phyloP scores from a whole-genome alignment of 2,797 vertebrate genomes.

The Microcaecilia unicolor region DNA sequence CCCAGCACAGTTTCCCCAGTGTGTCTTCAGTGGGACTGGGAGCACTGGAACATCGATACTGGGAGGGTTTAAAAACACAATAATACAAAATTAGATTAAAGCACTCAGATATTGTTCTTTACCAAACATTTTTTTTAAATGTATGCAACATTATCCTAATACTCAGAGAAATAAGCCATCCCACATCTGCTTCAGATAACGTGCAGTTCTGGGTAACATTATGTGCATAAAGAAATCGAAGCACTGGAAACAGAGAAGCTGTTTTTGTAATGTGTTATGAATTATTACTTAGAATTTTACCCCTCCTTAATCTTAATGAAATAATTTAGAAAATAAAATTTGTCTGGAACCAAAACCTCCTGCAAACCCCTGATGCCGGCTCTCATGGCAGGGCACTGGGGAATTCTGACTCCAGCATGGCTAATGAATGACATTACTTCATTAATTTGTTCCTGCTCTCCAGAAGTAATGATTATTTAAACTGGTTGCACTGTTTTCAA shows the following conservation, averaged over 20 bases:
- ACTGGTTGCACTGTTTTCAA: constrained; percentile 5
- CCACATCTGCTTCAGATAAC: constrained; percentile 15
- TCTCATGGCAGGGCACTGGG: constrained; percentile 25
- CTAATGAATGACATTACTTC: constrained; percentile 27
- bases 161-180: constrained; percentile 36
- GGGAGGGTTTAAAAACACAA: too few relatives aligned
- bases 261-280: constrained; percentile 17
- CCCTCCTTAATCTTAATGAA: constrained; percentile 24
- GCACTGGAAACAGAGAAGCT: constrained; percentile 21
- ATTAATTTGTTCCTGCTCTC: constrained; percentile 11
- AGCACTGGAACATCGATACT: too few relatives aligned
- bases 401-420: constrained; percentile 8
- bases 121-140: too few relatives aligned
- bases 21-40: too few relatives aligned
- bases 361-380: constrained; percentile 29
- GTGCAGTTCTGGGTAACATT: constrained; percentile 11
- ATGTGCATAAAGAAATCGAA: constrained; percentile 1
- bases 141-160: too few relatives aligned
- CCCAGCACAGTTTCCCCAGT: too few relatives aligned
- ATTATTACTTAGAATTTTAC: constrained; percentile 6
- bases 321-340: constrained; percentile 25
- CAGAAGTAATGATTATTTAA: constrained; percentile 4
- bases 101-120: too few relatives aligned
- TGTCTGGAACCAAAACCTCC: constrained; percentile 20
- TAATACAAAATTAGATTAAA: too few relatives aligned